These are phyloP conservation scores for Acleris sparsana DNA, from an alignment of 2,888 invertebrate genomes.

Conservation along the genomic window DNA sequence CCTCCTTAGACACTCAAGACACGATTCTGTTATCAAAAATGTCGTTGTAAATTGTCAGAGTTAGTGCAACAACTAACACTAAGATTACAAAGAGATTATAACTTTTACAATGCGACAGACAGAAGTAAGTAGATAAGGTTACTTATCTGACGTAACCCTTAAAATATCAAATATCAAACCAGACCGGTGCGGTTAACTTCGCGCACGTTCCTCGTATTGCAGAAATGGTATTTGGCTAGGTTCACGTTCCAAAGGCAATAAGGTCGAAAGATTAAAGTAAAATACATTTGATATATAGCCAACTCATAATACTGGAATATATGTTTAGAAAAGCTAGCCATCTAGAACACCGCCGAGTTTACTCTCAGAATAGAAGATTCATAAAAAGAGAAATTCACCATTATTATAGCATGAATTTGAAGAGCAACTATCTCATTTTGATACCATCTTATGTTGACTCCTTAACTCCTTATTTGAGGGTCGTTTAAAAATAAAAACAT, in stretches of 20 bases:
- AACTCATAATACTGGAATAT: too few relatives aligned
- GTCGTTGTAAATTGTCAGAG: conserved; percentile 3
- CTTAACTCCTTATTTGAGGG: not conserved
- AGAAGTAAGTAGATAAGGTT: conserved; percentile 32
- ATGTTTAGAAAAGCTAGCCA: too few relatives aligned
- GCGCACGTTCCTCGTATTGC: conserved; percentile 33
- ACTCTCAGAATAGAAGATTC: too few relatives aligned
- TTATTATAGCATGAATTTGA: too few relatives aligned
- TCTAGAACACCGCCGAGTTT: too few relatives aligned
- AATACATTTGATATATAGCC: conserved; percentile 1
- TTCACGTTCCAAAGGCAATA: conserved; percentile 26
- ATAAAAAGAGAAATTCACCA: too few relatives aligned
- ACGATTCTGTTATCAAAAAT: not conserved
- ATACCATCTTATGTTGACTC: not conserved
- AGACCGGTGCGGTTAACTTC: conserved; percentile 12
- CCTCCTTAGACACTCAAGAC: conserved; percentile 13
- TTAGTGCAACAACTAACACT: conserved; percentile 9
- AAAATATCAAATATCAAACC: conserved; percentile 34
- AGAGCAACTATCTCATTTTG: too few relatives aligned
- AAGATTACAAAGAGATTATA: conserved; percentile 25
- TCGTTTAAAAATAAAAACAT: conserved; percentile 3
- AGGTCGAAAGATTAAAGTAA: not conserved
- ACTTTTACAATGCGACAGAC: conserved; percentile 28
- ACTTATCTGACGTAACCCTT: conserved; percentile 33
- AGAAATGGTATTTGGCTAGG: conserved; percentile 26